Evolutionary conservation across 2,888 invertebrate species (phyloP), one percentile per base, ranked within the genome.

Genomic region (Tricholauxania praeusta): DNA sequence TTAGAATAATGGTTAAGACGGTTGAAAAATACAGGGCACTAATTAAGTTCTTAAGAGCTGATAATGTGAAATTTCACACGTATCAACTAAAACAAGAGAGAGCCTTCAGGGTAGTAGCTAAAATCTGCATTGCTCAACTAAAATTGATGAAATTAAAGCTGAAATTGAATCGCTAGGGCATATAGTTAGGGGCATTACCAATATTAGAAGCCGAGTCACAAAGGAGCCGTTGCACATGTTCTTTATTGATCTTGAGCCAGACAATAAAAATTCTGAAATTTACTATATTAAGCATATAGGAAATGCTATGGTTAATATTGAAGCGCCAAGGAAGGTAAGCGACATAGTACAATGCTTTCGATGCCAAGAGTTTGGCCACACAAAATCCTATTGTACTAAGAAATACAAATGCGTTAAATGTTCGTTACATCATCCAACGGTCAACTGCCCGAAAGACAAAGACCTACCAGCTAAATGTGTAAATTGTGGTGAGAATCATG

Each of bases 31-130:
- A 65, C 15, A 65, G 68, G 49, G 55, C 39, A 32, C n/a, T 72
- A 3, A 60, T 72, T 14, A 71, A 64, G 15, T 51, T 49, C 51
- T 64, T 72, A n/a, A 57, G 64, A 32, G 14, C 2, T 15, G 62
- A 51, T 57, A 67, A 71, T 32, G 71, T 71, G 14, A 19, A 39
- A 14, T 74, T 59, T 62, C 63, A 70, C n/a, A 74, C 66, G 8
- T 72, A 65, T 19, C 60, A 72, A 53, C 32, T 71, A 8, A 75
- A 75, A 62, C 68, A 74, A 28, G 68, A 74, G 53, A 53, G 73
- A n/a, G n/a, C n/a, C n/a, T n/a, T n/a, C n/a, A n/a, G n/a, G n/a
- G n/a, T n/a, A n/a, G n/a, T 73, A 7, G 51, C 72, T 10, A 73
- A 75, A 67, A 65, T 57, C 19, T 75, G 8, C 73, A 72, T 47